Conservation (phyloP, 1,140 invertebrate species). For the Centruroides sculpturatus region DNA sequence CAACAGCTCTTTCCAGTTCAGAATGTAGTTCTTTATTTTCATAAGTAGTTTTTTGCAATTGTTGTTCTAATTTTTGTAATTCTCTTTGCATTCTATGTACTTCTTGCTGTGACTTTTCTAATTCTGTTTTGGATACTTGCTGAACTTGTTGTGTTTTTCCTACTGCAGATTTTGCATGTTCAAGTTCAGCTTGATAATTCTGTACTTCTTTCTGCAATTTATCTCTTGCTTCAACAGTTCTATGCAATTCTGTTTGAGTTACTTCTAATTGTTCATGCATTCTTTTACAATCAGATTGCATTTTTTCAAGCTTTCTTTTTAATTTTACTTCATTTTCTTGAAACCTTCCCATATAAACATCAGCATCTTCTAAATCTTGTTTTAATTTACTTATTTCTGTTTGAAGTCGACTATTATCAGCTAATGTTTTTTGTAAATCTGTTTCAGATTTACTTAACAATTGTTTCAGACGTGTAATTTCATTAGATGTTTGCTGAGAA, state of each 20-base stretch:
- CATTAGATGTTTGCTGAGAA: not conserved
- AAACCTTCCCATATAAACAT: constrained; percentile 13
- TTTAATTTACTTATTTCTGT: constrained; percentile 65
- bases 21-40: constrained; percentile 24
- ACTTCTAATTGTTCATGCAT: constrained; percentile 60
- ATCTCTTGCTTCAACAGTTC: constrained; percentile 20
- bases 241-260: constrained; percentile 42
- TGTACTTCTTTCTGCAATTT: constrained; percentile 17
- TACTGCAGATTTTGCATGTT: constrained; percentile 4
- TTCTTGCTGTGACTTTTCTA: constrained; percentile 11
- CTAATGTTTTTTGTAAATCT: constrained; percentile 20
- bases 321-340: constrained; percentile 1
- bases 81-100: constrained; percentile 40
- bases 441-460: constrained; percentile 20
- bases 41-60: constrained; percentile 40
- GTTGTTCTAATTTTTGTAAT: constrained; percentile 52
- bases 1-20: constrained; percentile 20
- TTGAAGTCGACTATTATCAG: constrained; percentile 22
- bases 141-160: constrained; percentile 2
- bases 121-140: not conserved
- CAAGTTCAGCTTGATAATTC: constrained; percentile 12
- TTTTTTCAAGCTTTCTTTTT: constrained; percentile 42
- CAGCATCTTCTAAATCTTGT: constrained; percentile 50
- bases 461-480: constrained; percentile 19
- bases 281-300: constrained; percentile 57